Evolutionary conservation across 2,113 vertebrate genomes (phyloP).

Genomic region (Coturnix japonica): DNA sequence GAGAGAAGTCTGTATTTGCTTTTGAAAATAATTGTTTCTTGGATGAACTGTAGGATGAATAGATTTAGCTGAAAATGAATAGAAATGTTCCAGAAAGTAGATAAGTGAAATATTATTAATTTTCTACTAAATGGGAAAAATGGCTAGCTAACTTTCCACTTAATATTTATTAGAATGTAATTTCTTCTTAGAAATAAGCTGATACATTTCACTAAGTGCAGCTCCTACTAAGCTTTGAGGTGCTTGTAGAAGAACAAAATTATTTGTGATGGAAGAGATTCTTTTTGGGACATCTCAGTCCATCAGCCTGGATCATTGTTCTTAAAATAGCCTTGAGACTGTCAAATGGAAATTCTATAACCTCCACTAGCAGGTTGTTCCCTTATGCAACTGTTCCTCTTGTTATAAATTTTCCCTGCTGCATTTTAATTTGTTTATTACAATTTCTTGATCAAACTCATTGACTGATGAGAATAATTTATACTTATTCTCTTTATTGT

Average conservation of each 20-base stretch:
- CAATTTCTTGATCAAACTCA: neutral
- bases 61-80: constrained; percentile 1
- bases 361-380: constrained; percentile 5
- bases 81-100: neutral
- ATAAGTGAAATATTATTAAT: neutral
- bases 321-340: constrained; percentile 39
- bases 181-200: constrained; percentile 16
- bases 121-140: neutral
- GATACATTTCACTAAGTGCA: neutral
- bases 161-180: neutral
- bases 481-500: neutral
- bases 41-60: neutral
- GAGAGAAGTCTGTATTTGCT: neutral
- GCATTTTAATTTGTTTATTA: neutral
- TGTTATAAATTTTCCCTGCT: neutral
- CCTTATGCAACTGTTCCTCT: neutral
- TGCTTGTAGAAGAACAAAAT: constrained; percentile 21
- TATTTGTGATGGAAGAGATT: neutral
- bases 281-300: constrained; percentile 3
- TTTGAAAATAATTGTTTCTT: constrained; percentile 15
- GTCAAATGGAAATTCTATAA: neutral
- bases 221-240: neutral
- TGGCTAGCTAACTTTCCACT: neutral
- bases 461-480: constrained; percentile 7
- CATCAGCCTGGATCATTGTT: neutral